Percentiles rank a stretch among this genome's conserved stretches.
phyloP scores from a whole-genome alignment of 2,888 invertebrate species.

The Chymomyza procnemis region DNA sequence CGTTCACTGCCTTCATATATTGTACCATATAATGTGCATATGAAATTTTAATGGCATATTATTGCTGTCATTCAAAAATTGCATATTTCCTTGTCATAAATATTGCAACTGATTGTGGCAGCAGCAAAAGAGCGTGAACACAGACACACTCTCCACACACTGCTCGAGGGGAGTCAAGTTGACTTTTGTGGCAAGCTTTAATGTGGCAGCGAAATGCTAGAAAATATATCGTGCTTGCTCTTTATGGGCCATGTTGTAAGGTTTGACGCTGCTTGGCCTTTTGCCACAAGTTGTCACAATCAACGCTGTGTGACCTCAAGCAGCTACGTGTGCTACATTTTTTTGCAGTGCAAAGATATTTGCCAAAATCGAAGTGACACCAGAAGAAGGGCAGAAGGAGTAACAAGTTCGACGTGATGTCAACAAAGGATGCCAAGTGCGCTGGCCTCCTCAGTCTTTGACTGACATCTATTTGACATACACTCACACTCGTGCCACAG shows the following conservation, averaged over 20 bases:
- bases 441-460: conserved; percentile 7
- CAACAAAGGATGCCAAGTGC: conserved; percentile 50
- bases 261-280: conserved; percentile 11
- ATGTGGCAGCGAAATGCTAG: not conserved
- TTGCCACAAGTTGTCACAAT: conserved; percentile 33
- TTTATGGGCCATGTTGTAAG: not conserved
- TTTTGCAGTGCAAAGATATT: conserved; percentile 22
- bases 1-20: not conserved
- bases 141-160: too few relatives aligned
- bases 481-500: not conserved
- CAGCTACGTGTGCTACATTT: conserved; percentile 28
- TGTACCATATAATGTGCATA: not conserved
- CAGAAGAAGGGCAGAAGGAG: conserved; percentile 6
- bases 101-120: not conserved
- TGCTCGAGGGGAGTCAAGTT: not conserved
- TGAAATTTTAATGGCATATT: not conserved
- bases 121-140: not conserved
- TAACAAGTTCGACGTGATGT: conserved; percentile 64
- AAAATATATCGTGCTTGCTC: not conserved
- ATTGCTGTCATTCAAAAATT: not conserved
- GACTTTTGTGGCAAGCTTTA: not conserved
- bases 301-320: conserved; percentile 38
- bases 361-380: conserved; percentile 52
- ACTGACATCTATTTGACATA: conserved; percentile 17
- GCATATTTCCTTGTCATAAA: not conserved